Percentiles rank a stretch among this genome's conserved stretches.
phyloP scores from a whole-genome alignment of 2,888 invertebrate genomes.

The Troides aeacus region DNA sequence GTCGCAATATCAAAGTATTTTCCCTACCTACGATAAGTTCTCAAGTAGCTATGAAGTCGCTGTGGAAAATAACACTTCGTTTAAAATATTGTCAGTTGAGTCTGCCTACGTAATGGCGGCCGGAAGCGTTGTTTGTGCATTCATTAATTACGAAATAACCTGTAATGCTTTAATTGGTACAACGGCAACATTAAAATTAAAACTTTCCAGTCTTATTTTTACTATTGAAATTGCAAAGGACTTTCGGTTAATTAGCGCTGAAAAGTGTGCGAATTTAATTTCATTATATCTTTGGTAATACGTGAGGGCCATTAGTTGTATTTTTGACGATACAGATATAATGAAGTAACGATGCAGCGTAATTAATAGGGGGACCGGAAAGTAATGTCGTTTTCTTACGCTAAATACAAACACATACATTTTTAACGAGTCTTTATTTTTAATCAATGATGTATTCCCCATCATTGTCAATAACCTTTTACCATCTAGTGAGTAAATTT shows the following conservation, averaged over 20 bases:
- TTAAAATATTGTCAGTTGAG: slow-evolving; percentile 27
- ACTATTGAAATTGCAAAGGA: neutral
- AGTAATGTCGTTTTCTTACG: no score
- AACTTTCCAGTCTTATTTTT: neutral
- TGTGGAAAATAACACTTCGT: slow-evolving; percentile 26
- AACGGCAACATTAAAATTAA: slow-evolving; percentile 3
- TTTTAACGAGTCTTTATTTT: no score
- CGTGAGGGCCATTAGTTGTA: no score
- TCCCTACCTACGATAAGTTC: slow-evolving; percentile 60
- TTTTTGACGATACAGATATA: no score
- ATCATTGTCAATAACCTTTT: no score
- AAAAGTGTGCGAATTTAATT: neutral
- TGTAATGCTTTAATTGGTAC: slow-evolving; percentile 26
- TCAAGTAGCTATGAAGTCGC: slow-evolving; percentile 38
- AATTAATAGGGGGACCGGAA: no score
- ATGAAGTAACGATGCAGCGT: no score
- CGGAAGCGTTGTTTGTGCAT: slow-evolving; percentile 13
- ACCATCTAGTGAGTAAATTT: no score
- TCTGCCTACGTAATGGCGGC: slow-evolving; percentile 12
- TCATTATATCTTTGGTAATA: neutral
- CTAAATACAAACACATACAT: no score
- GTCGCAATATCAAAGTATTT: slow-evolving; percentile 70
- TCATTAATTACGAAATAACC: slow-evolving; percentile 24
- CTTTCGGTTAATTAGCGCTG: slow-evolving; percentile 3
- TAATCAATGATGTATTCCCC: no score